Evolutionary conservation across 2,113 vertebrate genomes (phyloP), one percentile per base, ranked within the genome.

Genomic region (Panthera leo): DNA sequence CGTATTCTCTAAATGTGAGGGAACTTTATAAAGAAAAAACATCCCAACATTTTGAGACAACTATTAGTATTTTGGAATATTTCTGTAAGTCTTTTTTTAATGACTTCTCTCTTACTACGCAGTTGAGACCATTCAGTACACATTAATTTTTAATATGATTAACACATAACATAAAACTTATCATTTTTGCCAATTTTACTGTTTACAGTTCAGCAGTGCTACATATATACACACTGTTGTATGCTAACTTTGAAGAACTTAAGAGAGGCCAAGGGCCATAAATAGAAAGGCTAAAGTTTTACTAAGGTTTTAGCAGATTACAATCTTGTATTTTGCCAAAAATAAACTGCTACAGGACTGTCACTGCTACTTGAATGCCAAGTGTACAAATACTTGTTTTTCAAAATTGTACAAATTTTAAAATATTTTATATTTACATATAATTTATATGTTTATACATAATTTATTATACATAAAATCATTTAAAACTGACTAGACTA

Each of bases 401-500:
- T 63, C 13, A 94, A 94, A 87, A 76, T 11, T 55, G 71, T 85
- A 85, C 10, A 71, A 34, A 86, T 71, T 86, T 85, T 34, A 29
- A 85, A 90, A 92, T 63, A 42, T 71, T 78, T 53, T 76, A 29
- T 42, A 51, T 63, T 51, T 80, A 82, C 15, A 85, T 55, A 67
- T 84, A 85, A 51, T 65, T 84, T 42, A 76, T 42, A 18, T 71
- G 55, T 55, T 80, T 87, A 91, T 16, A 71, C 0, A 84, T 70
- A 93, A 79, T 51, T 92, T 75, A 67, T 31, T 58, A 55, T 45
- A 79, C 75, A 87, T 14, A 86, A 97, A 98, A 73, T 83, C 27
- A 93, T 61, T 19, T 82, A 76, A 83, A 96, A 76, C 5, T 96
- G 75, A 96, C 39, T 73, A 98, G 55, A 58, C 55, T 91, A 97